Base-by-base conservation (phyloP, 2,888 invertebrate genomes). In the Pyrrhosoma nymphula region DNA sequence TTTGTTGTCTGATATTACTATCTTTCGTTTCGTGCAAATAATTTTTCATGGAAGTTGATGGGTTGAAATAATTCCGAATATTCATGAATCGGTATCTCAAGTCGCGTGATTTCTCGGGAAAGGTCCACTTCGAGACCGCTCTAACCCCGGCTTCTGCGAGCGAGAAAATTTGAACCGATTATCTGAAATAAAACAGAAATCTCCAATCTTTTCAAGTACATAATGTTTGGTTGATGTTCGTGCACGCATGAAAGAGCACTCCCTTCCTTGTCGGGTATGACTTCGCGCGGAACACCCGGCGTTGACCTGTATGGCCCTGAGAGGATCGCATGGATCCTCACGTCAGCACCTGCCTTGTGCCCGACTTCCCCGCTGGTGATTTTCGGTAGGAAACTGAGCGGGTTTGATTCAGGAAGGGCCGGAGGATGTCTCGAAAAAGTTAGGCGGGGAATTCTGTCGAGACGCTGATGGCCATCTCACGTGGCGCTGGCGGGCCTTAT, bases 381-480 rank as follows among this genome's bases (percentile, higher is more conserved):
- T 47, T 47, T 47, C 8, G 47, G 2, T 47, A 8, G 47, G 47
- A 47, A 47, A 8, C 47, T 8, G 47, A 47, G 47, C 47, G 47
- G 4, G 47, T 47, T 47, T 47, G 47, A 47, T 47, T 47, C 47
- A 8, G 47, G 47, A n/a, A 47, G 47, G 8, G 47, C 47, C 47
- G 47, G 47, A 47, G 47, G 47, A 47, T 47, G 8, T 47, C 47
- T 47, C 47, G 47, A 47, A 47, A 47, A 47, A 47, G 2, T 47
- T 47, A 47, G 47, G 4, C 47, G 47, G 47, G 47, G 47, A 47
- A 47, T 8, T 47, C 47, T 47, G 2, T 16, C 16, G n/a, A 91
- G 91, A 63, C 91, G 63, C 23, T 91, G 91, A 63, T 63, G 91
- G 47, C n/a, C 35, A 39, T 12, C 47, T 63, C 56, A 55, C 56